phyloP scores from a whole-genome alignment of 2,888 invertebrate species.

The Cerceris ruficornis region DNA sequence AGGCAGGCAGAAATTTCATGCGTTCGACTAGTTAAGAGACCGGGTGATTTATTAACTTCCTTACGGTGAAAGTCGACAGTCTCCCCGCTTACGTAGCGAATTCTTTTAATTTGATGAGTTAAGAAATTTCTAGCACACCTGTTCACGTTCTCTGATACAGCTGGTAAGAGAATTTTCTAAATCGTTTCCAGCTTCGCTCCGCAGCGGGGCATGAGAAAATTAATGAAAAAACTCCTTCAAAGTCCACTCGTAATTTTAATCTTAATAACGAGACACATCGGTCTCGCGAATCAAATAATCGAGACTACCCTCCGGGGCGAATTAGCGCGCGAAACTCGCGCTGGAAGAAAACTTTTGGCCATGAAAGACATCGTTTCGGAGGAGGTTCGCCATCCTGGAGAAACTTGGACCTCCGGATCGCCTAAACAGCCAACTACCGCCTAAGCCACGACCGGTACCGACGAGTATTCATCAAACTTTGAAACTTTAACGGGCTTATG shows the following conservation, averaged over 20 bases:
- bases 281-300: not conserved
- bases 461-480: constrained; percentile 63
- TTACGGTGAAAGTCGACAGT: too few species aligned
- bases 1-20: too few species aligned
- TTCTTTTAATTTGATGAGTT: too few species aligned
- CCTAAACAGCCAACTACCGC: constrained; percentile 48
- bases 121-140: too few species aligned
- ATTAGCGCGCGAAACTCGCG: not conserved
- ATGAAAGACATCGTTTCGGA: constrained; percentile 2
- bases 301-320: not conserved
- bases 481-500: constrained; percentile 62
- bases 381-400: not conserved
- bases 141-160: too few species aligned
- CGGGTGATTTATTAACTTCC: too few species aligned
- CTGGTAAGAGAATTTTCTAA: not conserved
- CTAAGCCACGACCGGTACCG: constrained; percentile 30
- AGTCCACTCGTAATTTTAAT: not conserved
- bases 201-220: not conserved
- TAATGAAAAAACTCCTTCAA: too few species aligned
- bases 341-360: constrained; percentile 19
- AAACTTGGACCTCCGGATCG: constrained; percentile 36
- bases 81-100: too few species aligned
- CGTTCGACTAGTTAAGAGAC: too few species aligned
- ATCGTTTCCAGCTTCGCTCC: not conserved
- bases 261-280: too few species aligned